These are phyloP conservation scores for Galeopterus variegatus DNA, from an alignment of 2,113 vertebrate species.

Conservation along the genomic window DNA sequence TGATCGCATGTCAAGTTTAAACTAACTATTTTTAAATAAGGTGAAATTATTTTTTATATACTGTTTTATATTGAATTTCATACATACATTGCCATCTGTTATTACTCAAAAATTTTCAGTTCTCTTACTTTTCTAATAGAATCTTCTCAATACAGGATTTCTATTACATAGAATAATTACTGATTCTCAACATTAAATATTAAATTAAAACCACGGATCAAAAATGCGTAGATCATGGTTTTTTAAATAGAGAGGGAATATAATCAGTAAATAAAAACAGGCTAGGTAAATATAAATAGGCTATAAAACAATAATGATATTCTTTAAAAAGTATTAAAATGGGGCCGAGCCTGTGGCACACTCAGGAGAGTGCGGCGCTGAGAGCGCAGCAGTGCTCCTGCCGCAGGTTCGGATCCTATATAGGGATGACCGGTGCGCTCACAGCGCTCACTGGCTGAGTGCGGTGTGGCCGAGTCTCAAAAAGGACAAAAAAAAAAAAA, in stretches of 20 bases:
- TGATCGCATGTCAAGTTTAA: rapidly evolving
- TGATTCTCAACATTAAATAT: background rate
- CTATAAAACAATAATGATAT: background rate
- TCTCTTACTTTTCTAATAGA: background rate
- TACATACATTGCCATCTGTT: rapidly evolving
- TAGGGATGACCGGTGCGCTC: too few species aligned
- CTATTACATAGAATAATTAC: background rate
- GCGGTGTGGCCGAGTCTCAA: too few species aligned
- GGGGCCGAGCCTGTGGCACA: too few species aligned
- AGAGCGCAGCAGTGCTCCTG: too few species aligned
- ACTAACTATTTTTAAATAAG: background rate
- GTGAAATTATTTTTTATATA: background rate
- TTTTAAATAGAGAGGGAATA: background rate
- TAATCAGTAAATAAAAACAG: background rate
- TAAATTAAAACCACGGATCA: background rate
- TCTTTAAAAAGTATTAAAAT: background rate
- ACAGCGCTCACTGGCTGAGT: too few species aligned
- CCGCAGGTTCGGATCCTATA: too few species aligned
- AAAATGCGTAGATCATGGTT: background rate
- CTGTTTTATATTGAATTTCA: background rate
- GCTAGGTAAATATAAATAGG: too few species aligned
- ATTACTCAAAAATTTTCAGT: background rate
- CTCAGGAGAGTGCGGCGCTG: too few species aligned
- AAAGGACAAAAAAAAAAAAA: too few species aligned
- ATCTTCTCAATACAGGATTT: background rate